phyloP scores from a whole-genome alignment of 1,140 invertebrate species.

The Drosophila kepulauana region DNA sequence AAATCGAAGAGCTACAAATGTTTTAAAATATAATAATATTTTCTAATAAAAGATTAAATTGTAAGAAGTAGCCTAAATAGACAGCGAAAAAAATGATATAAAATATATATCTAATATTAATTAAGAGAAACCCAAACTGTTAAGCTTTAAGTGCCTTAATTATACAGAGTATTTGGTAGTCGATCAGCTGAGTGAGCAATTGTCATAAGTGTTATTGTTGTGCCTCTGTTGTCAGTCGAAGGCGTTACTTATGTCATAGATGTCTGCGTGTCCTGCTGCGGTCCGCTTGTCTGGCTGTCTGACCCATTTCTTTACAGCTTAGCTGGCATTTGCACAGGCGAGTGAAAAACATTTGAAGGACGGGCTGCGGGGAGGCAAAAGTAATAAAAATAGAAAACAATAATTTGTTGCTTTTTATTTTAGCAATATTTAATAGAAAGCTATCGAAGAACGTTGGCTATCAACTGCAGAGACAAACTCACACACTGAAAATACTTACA shows the following conservation, averaged over 20 bases:
- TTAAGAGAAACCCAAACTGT: too few species aligned
- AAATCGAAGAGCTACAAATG: too few species aligned
- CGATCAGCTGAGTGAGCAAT: not conserved
- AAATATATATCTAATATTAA: too few species aligned
- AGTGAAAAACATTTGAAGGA: not conserved
- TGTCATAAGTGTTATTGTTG: slow-evolving; percentile 40
- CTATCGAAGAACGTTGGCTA: slow-evolving; percentile 58
- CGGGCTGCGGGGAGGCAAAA: slow-evolving; percentile 1
- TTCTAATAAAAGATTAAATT: too few species aligned
- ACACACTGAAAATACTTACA: not conserved
- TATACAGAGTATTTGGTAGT: not conserved
- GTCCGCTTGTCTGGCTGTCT: slow-evolving; percentile 46
- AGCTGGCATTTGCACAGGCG: slow-evolving; percentile 43
- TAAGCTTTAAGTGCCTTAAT: not conserved
- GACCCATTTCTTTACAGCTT: slow-evolving; percentile 73
- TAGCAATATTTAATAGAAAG: slow-evolving; percentile 64
- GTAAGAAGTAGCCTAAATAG: too few species aligned
- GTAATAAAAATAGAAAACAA: slow-evolving; percentile 68
- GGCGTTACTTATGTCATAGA: slow-evolving; percentile 69
- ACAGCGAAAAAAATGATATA: too few species aligned
- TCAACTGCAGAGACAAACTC: slow-evolving; percentile 26
- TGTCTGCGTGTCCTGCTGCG: slow-evolving; percentile 9
- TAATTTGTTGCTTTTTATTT: slow-evolving; percentile 75
- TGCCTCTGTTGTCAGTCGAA: slow-evolving; percentile 43
- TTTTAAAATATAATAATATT: too few species aligned